Evolutionary conservation across 1,140 invertebrate species (phyloP).

Genomic region (Diorhabda carinulata): DNA sequence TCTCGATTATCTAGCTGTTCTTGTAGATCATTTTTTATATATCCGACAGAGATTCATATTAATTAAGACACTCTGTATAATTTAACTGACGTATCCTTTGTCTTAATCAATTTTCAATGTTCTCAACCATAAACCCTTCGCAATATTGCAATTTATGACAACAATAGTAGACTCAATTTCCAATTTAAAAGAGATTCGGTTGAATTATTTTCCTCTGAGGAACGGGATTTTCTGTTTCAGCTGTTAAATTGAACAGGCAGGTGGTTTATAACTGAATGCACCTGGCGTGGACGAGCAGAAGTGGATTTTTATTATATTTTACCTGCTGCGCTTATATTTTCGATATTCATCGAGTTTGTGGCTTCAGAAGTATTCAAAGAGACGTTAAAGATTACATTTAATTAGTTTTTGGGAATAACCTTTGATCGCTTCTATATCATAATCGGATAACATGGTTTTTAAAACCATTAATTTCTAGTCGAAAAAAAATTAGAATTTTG

Average conservation of each 20-base stretch:
- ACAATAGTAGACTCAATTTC: background rate
- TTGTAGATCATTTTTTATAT: background rate
- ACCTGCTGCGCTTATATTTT: no score
- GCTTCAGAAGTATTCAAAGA: no score
- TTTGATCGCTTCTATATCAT: no score
- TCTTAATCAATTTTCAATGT: background rate
- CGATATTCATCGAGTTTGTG: no score
- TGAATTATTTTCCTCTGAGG: background rate
- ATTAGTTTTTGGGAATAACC: no score
- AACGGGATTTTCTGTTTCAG: background rate
- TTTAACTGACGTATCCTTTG: background rate
- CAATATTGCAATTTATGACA: slow-evolving; percentile 1
- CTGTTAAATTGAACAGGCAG: slow-evolving; percentile 2
- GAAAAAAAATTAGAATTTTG: no score
- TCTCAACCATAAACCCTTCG: background rate
- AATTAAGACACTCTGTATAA: background rate
- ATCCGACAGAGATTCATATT: background rate
- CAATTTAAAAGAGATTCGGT: slow-evolving; percentile 2
- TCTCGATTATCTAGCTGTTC: no score
- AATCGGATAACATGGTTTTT: no score
- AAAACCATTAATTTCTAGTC: no score
- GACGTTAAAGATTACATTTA: no score
- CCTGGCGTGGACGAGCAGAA: background rate
- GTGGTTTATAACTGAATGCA: background rate
- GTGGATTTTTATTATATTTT: background rate